Evolutionary conservation across 2,797 vertebrate genomes (phyloP), one percentile per base, ranked within the genome.

Genomic region (Oophaga sylvatica): DNA sequence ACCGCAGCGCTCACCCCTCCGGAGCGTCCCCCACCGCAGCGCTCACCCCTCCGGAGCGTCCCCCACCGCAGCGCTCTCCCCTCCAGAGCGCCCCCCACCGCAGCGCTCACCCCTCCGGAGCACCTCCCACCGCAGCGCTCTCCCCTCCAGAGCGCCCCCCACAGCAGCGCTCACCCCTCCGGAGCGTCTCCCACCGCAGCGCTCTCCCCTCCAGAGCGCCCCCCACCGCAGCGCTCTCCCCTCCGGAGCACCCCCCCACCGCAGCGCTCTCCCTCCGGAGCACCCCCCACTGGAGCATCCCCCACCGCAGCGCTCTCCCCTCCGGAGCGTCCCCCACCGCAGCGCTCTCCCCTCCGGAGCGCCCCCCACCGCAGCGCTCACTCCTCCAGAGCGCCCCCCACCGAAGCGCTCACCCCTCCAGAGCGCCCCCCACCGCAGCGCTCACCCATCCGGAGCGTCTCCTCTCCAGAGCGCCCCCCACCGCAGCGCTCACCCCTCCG

Each of bases 391-490:
- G 98, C 98, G 2, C n/a, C n/a, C n/a, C 17, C 2, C 76, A 2
- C 0, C 20, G 1, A 5, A 2, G 15, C 13, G 59, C 93, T 96
- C 94, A 99, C 98, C 98, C 98, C 95, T 99, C 98, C 0, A 98
- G 98, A 88, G 98, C 98, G 2, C n/a, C n/a, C n/a, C 17, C 2
- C 76, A 2, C 0, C 20, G 1, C 9, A 2, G 15, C 13, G 59
- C 93, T 96, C 94, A 99, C 98, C 98, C 98, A 95, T 99, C 98
- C 0, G 98, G 98, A 88, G 98, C 98, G 2, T 97, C n/a, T n/a
- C n/a, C n/a, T n/a, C n/a, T n/a, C n/a, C n/a, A n/a, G n/a, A n/a
- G n/a, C n/a, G n/a, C n/a, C n/a, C n/a, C 17, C 2, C 76, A 2
- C 0, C 20, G 1, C 9, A 2, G 15, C 13, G 59, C 93, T 96